Conservation (phyloP, 2,113 vertebrate genomes). For the Myrmophylax atrothorax region DNA sequence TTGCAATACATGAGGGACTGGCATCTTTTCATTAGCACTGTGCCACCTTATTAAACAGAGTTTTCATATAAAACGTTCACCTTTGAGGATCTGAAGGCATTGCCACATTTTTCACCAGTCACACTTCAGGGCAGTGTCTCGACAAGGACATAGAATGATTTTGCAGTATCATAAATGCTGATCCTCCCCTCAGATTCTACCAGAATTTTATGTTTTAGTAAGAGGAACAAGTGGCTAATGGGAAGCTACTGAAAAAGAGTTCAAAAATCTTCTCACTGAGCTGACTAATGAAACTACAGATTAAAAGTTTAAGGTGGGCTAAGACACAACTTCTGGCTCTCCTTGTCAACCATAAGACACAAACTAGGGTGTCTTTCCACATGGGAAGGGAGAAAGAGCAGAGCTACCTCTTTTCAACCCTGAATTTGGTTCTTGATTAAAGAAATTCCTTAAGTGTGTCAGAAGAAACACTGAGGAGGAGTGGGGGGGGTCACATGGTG, state of each 20-base stretch:
- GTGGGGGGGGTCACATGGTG: fast-evolving
- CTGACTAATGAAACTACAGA: not conserved
- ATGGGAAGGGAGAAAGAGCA: not conserved
- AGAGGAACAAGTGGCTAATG: not conserved
- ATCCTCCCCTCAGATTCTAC: not conserved
- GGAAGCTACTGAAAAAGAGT: not conserved
- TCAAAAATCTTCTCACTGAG: not conserved
- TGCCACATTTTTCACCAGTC: not conserved
- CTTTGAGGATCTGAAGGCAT: not conserved
- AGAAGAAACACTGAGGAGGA: not conserved
- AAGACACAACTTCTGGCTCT: not conserved
- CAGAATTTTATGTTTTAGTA: not conserved
- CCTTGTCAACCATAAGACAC: not conserved
- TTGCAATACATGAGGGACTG: not conserved
- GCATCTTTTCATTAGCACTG: not conserved
- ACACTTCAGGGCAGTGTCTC: not conserved
- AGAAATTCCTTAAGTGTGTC: not conserved
- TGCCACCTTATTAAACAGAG: not conserved
- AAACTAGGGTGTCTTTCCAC: not conserved
- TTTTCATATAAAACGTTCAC: not conserved
- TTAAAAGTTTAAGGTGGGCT: not conserved
- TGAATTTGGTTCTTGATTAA: not conserved
- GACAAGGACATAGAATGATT: not conserved
- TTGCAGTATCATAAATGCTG: not conserved
- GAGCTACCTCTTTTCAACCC: not conserved